phyloP scores from a whole-genome alignment of 2,888 invertebrate genomes.

The Eupithecia inturbata region DNA sequence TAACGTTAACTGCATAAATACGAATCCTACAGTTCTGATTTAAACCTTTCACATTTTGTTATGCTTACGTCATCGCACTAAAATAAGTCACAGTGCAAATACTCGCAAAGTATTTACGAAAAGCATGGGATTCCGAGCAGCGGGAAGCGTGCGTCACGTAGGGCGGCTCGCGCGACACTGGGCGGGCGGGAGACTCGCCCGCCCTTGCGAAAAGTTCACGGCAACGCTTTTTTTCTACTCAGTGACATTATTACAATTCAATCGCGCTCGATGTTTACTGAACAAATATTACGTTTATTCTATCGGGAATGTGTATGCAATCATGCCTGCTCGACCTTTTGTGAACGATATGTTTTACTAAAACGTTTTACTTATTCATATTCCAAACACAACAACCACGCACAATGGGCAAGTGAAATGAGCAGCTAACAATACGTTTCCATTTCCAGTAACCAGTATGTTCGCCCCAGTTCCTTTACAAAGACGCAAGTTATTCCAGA shows the following conservation, averaged over 20 bases:
- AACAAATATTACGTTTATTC: constrained; percentile 59
- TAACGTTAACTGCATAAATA: constrained; percentile 18
- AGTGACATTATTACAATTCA: constrained; percentile 68
- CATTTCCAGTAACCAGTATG: background rate
- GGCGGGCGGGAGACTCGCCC: constrained; percentile 70
- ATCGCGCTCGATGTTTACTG: constrained; percentile 58
- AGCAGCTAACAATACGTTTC: constrained; percentile 1
- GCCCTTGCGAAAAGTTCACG: constrained; percentile 80
- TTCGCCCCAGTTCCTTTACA: constrained; percentile 20
- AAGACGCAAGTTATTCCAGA: constrained; percentile 60
- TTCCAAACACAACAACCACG: constrained; percentile 9
- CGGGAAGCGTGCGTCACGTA: constrained; percentile 61
- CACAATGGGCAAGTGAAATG: background rate
- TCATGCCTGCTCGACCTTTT: constrained; percentile 18
- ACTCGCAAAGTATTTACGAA: constrained; percentile 56
- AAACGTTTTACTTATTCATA: constrained; percentile 13
- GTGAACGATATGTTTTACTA: constrained; percentile 15
- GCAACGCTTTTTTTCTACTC: constrained; percentile 69
- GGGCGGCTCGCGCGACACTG: constrained; percentile 76
- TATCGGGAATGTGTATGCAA: constrained; percentile 46
- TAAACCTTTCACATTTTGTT: constrained; percentile 24
- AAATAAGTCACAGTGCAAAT: constrained; percentile 52
- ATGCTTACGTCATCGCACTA: constrained; percentile 28
- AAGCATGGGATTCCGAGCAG: constrained; percentile 43
- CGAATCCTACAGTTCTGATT: constrained; percentile 11